A percentile compares a stretch with the other conserved stretches of the same genome.
Evolutionary conservation across 2,113 vertebrate species (phyloP).

Genomic region (Cyanoderma ruficeps): DNA sequence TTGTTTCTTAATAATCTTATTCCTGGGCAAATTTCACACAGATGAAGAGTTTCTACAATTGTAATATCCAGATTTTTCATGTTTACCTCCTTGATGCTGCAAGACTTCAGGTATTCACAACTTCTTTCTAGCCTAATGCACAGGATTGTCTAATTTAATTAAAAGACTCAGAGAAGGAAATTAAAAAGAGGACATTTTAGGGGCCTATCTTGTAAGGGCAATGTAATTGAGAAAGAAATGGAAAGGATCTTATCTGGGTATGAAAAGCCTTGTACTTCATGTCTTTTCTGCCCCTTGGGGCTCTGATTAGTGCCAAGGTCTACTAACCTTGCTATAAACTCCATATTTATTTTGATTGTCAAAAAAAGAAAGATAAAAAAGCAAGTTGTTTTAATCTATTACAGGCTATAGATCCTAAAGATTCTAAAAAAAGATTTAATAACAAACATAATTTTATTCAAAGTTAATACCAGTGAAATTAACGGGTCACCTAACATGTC

Average conservation of each 20-base stretch:
- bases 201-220: neutral
- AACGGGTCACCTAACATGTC: neutral
- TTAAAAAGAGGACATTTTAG: conserved; percentile 15
- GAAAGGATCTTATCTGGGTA: conserved; percentile 30
- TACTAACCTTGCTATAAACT: neutral
- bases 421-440: neutral
- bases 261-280: neutral
- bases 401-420: neutral
- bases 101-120: neutral
- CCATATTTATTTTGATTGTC: neutral
- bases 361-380: neutral
- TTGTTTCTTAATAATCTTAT: neutral
- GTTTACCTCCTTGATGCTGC: neutral
- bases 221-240: conserved; percentile 28
- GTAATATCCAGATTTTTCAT: neutral
- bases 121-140: conserved; percentile 1
- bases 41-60: neutral
- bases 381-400: neutral
- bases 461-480: neutral
- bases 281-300: neutral
- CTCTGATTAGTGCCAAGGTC: neutral
- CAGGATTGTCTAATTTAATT: conserved; percentile 27
- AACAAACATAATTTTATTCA: neutral
- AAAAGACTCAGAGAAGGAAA: conserved; percentile 14
- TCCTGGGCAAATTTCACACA: neutral